Conservation (phyloP, 2,113 vertebrate genomes). For the Rostratula benghalensis region DNA sequence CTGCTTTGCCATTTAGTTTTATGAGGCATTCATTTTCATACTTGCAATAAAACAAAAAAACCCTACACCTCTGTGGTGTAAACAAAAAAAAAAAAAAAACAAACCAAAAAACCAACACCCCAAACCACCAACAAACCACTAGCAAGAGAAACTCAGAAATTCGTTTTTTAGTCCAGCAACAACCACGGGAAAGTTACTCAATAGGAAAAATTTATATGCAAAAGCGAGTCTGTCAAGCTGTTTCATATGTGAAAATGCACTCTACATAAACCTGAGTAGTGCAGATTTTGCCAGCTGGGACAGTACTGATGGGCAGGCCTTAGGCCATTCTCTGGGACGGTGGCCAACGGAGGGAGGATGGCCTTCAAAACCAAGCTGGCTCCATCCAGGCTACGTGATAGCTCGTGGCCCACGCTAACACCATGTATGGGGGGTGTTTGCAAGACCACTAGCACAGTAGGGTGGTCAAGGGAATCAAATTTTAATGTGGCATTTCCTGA, state of each 20-base stretch:
- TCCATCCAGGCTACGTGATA: rapidly evolving
- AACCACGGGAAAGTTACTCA: not conserved
- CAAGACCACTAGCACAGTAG: not conserved
- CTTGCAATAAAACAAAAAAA: not conserved
- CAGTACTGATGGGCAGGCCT: not conserved
- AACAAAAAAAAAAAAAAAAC: not conserved
- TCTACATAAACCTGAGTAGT: not conserved
- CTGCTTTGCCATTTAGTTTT: not conserved
- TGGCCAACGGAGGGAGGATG: not conserved
- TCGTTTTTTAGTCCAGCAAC: not conserved
- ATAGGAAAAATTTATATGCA: not conserved
- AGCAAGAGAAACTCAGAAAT: not conserved
- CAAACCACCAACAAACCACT: not conserved
- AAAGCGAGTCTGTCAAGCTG: not conserved
- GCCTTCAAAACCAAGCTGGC: not conserved
- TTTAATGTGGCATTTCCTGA: not conserved
- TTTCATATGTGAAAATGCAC: not conserved
- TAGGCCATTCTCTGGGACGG: not conserved
- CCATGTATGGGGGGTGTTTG: not conserved
- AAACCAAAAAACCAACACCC: not conserved
- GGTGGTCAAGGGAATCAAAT: not conserved
- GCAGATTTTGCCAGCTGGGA: not conserved
- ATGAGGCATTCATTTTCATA: not conserved
- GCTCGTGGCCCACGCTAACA: not conserved
- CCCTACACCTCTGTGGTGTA: not conserved